Conservation (phyloP, 2,888 invertebrate species). For the Incurvaria masculella region DNA sequence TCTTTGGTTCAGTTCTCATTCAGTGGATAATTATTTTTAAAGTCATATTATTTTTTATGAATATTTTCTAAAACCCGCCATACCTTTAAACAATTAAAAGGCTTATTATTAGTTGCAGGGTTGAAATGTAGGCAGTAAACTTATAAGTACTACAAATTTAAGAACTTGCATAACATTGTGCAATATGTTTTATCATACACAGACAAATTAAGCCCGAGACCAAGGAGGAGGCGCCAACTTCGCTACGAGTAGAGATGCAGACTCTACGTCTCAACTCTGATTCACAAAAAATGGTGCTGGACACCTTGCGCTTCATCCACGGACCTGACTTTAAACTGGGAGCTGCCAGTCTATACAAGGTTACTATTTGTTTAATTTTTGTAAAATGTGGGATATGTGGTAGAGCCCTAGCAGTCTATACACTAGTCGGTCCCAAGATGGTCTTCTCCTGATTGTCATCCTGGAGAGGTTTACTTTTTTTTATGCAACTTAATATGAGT, state of each 20-base stretch:
- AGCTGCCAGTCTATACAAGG: conserved; percentile 57
- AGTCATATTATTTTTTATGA: not conserved
- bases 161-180: too few relatives aligned
- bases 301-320: conserved; percentile 70
- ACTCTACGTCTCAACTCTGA: conserved; percentile 65
- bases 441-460: not conserved
- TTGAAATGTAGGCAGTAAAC: too few relatives aligned
- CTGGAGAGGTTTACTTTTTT: not conserved
- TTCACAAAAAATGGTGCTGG: conserved; percentile 69
- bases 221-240: conserved; percentile 41
- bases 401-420: too few relatives aligned
- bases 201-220: conserved; percentile 44
- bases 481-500: too few relatives aligned
- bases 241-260: conserved; percentile 72
- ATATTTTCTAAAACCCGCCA: not conserved
- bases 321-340: conserved; percentile 64
- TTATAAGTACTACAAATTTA: too few relatives aligned
- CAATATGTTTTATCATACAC: too few relatives aligned
- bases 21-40: conserved; percentile 20
- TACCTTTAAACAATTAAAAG: too few relatives aligned
- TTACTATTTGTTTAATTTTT: conserved; percentile 15
- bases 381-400: not conserved
- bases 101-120: too few relatives aligned
- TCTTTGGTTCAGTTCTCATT: too few relatives aligned
- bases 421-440: not conserved